A percentile compares a stretch with the other conserved stretches of the same genome.
Conservation (phyloP, 2,113 vertebrate species). For the Ondatra zibethicus region DNA sequence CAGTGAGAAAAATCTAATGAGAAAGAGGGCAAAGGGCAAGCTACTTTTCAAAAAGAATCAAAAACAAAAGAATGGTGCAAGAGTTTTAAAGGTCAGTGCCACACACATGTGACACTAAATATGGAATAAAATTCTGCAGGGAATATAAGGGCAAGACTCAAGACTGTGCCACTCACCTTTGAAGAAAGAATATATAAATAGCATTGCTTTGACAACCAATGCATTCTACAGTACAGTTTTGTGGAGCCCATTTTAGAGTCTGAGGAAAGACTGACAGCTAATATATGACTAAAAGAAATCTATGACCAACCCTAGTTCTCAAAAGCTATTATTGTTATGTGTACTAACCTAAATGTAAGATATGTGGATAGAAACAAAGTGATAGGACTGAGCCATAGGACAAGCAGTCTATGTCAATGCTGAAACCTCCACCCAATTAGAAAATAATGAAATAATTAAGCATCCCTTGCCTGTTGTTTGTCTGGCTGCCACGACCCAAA, state of each 20-base stretch:
- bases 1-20: not conserved
- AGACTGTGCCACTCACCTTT: not conserved
- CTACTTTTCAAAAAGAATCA: not conserved
- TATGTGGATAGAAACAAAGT: not conserved
- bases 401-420: not conserved
- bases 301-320: not conserved
- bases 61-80: not conserved
- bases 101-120: not conserved
- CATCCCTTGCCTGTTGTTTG: too few relatives aligned
- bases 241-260: not conserved
- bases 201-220: not conserved
- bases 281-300: not conserved
- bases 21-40: not conserved
- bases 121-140: not conserved
- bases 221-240: not conserved
- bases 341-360: fast-evolving
- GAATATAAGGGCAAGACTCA: not conserved
- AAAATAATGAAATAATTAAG: not conserved
- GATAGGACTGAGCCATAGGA: fast-evolving
- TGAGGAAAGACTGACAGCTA: not conserved
- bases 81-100: not conserved
- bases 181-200: not conserved
- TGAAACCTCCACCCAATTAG: not conserved
- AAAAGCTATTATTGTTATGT: not conserved
- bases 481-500: too few relatives aligned